These are phyloP conservation scores for Rhea pennata DNA, from an alignment of 2,113 vertebrate species.

Conservation along the genomic window DNA sequence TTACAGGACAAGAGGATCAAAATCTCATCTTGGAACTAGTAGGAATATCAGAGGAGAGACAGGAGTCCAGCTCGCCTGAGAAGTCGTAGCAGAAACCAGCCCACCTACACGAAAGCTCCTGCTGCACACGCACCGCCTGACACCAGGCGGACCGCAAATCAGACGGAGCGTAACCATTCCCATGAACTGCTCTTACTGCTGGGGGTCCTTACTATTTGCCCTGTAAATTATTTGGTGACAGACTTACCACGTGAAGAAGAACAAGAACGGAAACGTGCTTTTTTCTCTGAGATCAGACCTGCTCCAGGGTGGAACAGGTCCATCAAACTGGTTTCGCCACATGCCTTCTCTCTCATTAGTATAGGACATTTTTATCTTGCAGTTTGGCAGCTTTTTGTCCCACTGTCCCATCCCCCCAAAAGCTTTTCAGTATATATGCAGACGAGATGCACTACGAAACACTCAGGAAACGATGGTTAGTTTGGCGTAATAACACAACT, in stretches of 20 bases:
- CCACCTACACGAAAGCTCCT: fast-evolving
- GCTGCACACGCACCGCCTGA: background rate
- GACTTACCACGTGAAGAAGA: background rate
- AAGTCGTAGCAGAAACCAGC: background rate
- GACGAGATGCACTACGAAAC: background rate
- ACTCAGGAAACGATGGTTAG: background rate
- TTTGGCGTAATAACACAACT: background rate
- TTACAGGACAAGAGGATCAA: background rate
- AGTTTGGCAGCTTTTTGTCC: background rate
- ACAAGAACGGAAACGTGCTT: background rate
- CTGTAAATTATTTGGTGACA: background rate
- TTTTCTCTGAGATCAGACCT: background rate
- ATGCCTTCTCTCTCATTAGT: background rate
- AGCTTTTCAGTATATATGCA: background rate
- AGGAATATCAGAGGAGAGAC: background rate
- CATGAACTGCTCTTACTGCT: background rate
- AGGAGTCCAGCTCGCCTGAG: background rate
- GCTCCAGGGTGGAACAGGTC: background rate
- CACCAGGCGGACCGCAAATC: background rate
- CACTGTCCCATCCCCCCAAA: background rate
- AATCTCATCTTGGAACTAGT: background rate
- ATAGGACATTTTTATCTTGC: background rate
- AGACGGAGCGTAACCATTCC: background rate
- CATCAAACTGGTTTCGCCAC: background rate
- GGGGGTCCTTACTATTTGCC: background rate